Conservation (phyloP, 1,140 invertebrate genomes). For the Diachasmimorpha longicaudata region DNA sequence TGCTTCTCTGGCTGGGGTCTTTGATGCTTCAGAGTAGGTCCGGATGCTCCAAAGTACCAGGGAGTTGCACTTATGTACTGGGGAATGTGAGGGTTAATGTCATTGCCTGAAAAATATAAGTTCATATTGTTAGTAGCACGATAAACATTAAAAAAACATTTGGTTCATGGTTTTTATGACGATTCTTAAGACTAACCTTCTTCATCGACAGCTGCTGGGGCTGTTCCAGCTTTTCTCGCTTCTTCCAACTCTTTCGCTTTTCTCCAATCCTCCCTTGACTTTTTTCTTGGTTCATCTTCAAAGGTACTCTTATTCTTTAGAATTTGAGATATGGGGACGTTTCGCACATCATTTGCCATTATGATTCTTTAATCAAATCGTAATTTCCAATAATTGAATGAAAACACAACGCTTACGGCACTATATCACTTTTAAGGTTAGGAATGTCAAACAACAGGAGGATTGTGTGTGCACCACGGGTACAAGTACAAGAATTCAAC, state of each 20-base stretch:
- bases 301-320: conserved; percentile 68
- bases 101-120: conserved; percentile 56
- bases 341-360: conserved; percentile 60
- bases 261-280: conserved; percentile 89
- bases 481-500: no score
- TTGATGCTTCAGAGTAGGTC: conserved; percentile 98
- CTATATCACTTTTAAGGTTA: no score
- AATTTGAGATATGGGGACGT: conserved; percentile 69
- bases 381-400: no score
- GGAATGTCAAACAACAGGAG: no score
- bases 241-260: conserved; percentile 98
- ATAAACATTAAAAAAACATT: not conserved
- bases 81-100: conserved; percentile 99
- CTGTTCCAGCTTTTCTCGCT: conserved; percentile 97
- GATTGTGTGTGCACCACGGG: no score
- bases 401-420: no score
- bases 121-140: not conserved
- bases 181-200: no score
- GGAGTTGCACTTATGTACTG: conserved; percentile 99
- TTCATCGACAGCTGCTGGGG: conserved; percentile 98
- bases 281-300: conserved; percentile 87
- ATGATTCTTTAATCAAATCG: conserved; percentile 2
- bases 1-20: conserved; percentile 89
- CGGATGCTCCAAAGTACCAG: conserved; percentile 95
- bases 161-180: no score